Conservation (phyloP, 2,113 vertebrate species). For the Burhinus oedicnemus region DNA sequence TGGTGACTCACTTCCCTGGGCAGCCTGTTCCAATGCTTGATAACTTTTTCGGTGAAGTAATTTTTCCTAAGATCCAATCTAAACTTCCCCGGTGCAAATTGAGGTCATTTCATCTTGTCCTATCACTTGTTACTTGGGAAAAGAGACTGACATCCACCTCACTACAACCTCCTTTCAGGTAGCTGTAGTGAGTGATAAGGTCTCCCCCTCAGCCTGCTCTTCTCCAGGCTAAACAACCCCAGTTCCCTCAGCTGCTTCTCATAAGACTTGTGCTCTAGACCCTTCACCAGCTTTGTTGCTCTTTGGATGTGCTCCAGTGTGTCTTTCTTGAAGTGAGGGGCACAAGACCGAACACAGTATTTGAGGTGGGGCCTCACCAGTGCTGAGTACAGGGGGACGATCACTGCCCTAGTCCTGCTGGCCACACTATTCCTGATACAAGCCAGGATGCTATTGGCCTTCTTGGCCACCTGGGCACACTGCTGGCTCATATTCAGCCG, state of each 20-base stretch:
- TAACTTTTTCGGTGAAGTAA: background rate
- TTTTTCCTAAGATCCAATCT: background rate
- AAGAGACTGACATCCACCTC: background rate
- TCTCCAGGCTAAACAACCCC: background rate
- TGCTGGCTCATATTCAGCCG: fast-evolving
- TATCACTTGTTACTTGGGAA: background rate
- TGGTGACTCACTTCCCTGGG: background rate
- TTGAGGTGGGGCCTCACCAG: background rate
- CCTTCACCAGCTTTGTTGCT: background rate
- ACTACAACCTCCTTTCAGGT: background rate
- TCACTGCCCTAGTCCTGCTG: background rate
- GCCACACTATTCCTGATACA: background rate
- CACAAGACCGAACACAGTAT: background rate
- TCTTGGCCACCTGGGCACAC: background rate
- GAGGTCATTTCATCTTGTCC: fast-evolving
- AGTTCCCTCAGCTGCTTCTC: background rate
- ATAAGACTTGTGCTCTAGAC: background rate
- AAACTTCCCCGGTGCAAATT: background rate
- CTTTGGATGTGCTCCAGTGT: fast-evolving
- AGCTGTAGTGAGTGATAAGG: background rate
- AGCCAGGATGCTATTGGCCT: background rate
- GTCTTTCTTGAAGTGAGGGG: background rate
- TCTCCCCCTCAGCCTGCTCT: background rate
- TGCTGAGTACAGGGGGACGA: background rate
- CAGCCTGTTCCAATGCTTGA: background rate